Evolutionary conservation across 1,140 invertebrate species (phyloP), one percentile per base, ranked within the genome.

Genomic region (Lepidurus apus): DNA sequence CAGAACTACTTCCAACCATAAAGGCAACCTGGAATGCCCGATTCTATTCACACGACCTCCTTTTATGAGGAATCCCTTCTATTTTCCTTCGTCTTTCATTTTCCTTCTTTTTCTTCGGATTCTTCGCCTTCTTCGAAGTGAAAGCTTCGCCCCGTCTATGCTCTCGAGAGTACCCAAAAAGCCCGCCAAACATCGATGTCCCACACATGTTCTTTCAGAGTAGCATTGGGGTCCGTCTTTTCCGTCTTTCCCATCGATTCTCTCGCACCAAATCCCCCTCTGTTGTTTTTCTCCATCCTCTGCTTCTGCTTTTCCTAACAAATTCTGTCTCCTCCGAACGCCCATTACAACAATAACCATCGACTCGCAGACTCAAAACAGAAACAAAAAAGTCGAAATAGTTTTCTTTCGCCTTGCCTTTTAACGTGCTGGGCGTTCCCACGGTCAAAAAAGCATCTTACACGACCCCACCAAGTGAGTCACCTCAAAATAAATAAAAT

Each of bases 1-100:
- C 53, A 65, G 53, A 65, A 65, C 13, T 21, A 65, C 13, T 65
- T 65, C 13, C 17, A 17, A 9, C 8, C 53, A 65, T 65, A 65
- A 65, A 65, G 53, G n/a, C 53, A 21, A 13, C 53, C 53, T 1
- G 13, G 53, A 65, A 65, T 13, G 53, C 8, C 17, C 53, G 8
- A 13, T 65, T 9, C 53, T 65, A 65, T 65, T 65, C 53, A 65
- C 53, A 13, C 53, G 53, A 21, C 53, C 53, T 65, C 53, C 53
- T 9, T 65, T 65, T 65, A 11, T 65, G 17, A 65, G 53, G 53
- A 65, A 65, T 65, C 53, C 53, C 53, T 21, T 21, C 6, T 65
- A n/a, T 65, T 17, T 17, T 65, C 21, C 21, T 65, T 17, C 17
- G 6, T 47, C 4, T 47, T 47, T 47, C 45, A 65, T n/a, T 65